These are phyloP conservation scores for Agrilus mali DNA, from an alignment of 2,888 invertebrate genomes.

Conservation along the genomic window DNA sequence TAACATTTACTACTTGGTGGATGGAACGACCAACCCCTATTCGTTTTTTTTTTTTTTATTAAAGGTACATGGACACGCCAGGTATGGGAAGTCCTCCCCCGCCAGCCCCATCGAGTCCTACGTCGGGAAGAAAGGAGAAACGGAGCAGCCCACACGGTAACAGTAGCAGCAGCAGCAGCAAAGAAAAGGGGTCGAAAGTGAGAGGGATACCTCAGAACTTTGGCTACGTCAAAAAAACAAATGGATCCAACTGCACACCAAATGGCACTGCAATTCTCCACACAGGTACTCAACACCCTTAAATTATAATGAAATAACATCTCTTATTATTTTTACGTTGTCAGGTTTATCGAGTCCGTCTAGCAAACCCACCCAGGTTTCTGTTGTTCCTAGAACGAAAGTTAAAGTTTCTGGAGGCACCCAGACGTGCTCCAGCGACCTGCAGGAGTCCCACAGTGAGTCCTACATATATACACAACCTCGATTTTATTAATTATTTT, in stretches of 20 bases:
- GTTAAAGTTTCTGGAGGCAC: slow-evolving; percentile 85
- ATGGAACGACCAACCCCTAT: no score
- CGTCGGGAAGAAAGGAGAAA: slow-evolving; percentile 31
- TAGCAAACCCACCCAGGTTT: slow-evolving; percentile 63
- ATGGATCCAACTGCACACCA: slow-evolving; percentile 26
- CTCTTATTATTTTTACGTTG: not conserved
- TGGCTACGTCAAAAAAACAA: slow-evolving; percentile 70
- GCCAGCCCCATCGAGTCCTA: slow-evolving; percentile 35
- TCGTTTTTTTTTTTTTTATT: no score
- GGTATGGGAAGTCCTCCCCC: slow-evolving; percentile 48
- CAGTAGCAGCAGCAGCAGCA: no score
- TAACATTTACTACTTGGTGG: no score
- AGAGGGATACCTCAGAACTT: slow-evolving; percentile 69
- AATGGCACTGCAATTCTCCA: slow-evolving; percentile 29
- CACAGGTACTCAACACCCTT: no score
- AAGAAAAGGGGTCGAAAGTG: slow-evolving; percentile 48
- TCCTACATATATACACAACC: slow-evolving; percentile 9
- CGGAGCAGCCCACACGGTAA: slow-evolving; percentile 30
- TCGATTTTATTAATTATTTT: not conserved
- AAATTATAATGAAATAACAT: no score
- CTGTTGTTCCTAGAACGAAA: slow-evolving; percentile 74
- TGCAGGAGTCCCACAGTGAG: slow-evolving; percentile 53
- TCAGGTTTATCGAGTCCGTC: slow-evolving; percentile 2
- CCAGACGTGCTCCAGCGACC: slow-evolving; percentile 71
- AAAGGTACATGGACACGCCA: slow-evolving; percentile 45